Percentiles rank a stretch among this genome's conserved stretches.
Conservation (phyloP, 2,113 vertebrate species). For the Myotis brandtii region DNA sequence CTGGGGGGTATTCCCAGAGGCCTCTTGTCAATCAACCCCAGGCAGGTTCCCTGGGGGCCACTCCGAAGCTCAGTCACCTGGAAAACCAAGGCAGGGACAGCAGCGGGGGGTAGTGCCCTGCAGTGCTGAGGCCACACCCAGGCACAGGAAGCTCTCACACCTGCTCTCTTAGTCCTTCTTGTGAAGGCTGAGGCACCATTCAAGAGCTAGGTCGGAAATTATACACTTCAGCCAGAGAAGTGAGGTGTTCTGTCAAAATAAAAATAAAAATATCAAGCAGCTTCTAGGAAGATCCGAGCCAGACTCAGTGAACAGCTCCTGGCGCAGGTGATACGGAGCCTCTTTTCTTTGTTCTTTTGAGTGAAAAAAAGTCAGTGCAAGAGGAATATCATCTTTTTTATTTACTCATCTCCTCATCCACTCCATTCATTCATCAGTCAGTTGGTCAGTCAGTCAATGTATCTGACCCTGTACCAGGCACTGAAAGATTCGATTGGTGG, state of each 20-base stretch:
- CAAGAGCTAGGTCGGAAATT: constrained; percentile 44
- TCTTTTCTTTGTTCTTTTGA: neutral
- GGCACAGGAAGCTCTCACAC: neutral
- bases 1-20: constrained; percentile 30
- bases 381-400: neutral
- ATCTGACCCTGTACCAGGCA: neutral
- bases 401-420: neutral
- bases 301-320: neutral
- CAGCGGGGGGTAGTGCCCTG: neutral
- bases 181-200: neutral
- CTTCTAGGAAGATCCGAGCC: constrained; percentile 27
- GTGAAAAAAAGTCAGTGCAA: neutral
- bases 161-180: neutral
- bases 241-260: constrained; percentile 22
- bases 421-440: neutral
- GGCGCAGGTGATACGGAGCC: neutral
- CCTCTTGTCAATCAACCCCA: constrained; percentile 35
- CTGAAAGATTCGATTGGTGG: neutral
- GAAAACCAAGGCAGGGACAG: neutral
- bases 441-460: neutral
- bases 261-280: constrained; percentile 36
- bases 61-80: neutral
- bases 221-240: constrained; percentile 1
- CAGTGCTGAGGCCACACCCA: neutral
- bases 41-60: neutral